phyloP scores from a whole-genome alignment of 92 coral and sea anemone genomes.

The Desmophyllum pertusum region DNA sequence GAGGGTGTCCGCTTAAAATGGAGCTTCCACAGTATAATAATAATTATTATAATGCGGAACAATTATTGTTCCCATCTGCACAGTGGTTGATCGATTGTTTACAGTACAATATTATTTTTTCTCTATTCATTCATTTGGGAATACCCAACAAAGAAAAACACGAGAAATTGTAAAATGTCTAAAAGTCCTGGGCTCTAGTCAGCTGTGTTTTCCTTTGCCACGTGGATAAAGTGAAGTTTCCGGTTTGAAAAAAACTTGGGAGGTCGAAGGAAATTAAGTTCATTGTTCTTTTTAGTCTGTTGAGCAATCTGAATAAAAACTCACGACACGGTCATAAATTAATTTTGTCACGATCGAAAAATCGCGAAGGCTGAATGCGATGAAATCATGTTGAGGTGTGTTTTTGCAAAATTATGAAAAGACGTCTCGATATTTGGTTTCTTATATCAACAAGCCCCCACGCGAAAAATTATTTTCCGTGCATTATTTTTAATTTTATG shows the following conservation, averaged over 20 bases:
- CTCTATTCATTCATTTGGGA: too few relatives aligned
- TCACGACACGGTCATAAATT: background rate
- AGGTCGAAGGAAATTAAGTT: background rate
- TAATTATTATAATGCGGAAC: too few relatives aligned
- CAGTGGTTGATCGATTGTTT: too few relatives aligned
- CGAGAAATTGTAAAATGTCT: too few relatives aligned
- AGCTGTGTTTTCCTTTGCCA: background rate
- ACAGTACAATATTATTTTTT: too few relatives aligned
- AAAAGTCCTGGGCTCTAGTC: conserved; percentile 6
- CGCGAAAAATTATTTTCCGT: background rate
- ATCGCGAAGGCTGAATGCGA: background rate
- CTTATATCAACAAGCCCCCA: background rate
- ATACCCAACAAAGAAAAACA: too few relatives aligned
- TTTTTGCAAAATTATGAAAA: background rate
- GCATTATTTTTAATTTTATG: background rate
- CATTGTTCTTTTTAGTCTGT: background rate
- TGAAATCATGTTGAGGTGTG: background rate
- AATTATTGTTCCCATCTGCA: too few relatives aligned
- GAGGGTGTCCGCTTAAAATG: too few relatives aligned
- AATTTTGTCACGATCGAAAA: background rate
- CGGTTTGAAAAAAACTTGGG: conserved; percentile 19
- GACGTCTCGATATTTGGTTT: background rate
- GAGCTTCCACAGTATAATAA: too few relatives aligned
- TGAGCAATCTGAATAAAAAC: conserved; percentile 26
- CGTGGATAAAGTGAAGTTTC: conserved; percentile 10